phyloP scores from a whole-genome alignment of 1,140 invertebrate genomes.

The Maconellicoccus hirsutus region DNA sequence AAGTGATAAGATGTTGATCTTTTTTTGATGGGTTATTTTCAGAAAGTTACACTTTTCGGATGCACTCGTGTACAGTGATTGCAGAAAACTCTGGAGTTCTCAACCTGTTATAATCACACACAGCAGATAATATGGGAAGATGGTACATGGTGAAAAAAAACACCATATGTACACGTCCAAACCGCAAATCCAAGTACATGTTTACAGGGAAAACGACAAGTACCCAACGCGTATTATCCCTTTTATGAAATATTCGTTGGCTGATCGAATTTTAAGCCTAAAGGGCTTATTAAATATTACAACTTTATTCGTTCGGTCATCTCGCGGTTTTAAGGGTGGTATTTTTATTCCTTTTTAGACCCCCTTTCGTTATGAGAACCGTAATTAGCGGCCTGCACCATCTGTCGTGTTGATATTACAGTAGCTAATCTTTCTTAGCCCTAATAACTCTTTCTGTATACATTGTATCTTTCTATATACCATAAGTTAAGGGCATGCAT shows the following conservation, averaged over 20 bases:
- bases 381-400: slow-evolving; percentile 17
- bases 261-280: slow-evolving; percentile 21
- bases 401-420: slow-evolving; percentile 13
- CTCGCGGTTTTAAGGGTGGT: slow-evolving; percentile 18
- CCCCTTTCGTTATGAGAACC: slow-evolving; percentile 2
- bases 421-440: slow-evolving; percentile 21
- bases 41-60: background rate
- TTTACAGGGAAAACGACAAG: slow-evolving; percentile 13
- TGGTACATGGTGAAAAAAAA: background rate
- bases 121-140: background rate
- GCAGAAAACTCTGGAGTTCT: too few relatives aligned
- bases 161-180: background rate
- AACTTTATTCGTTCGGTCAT: slow-evolving; percentile 21
- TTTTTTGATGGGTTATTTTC: background rate
- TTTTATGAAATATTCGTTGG: slow-evolving; percentile 15
- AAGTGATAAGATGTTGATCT: slow-evolving; percentile 1
- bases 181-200: slow-evolving; percentile 2
- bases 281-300: slow-evolving; percentile 22
- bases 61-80: too few relatives aligned
- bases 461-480: slow-evolving; percentile 12
- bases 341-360: slow-evolving; percentile 9
- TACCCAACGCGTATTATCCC: slow-evolving; percentile 14
- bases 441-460: slow-evolving; percentile 19
- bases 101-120: background rate
- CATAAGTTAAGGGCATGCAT: slow-evolving; percentile 19